A percentile compares a stretch with the other conserved stretches of the same genome.
phyloP scores from a whole-genome alignment of 2,888 invertebrate species.

The Teleogryllus oceanicus region DNA sequence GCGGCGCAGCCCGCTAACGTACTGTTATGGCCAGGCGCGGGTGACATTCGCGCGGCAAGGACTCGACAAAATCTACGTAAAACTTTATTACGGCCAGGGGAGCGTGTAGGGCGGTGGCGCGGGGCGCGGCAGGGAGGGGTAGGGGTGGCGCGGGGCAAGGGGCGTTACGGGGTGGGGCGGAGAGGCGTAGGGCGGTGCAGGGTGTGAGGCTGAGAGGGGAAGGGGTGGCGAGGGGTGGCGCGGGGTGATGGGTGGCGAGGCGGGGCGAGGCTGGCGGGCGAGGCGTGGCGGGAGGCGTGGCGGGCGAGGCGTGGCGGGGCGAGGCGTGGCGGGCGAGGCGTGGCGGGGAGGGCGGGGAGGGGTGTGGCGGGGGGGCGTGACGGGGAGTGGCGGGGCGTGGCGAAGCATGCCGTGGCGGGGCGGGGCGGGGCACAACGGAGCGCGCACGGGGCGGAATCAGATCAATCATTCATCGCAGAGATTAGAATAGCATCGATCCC shows the following conservation, averaged over 20 bases:
- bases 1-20: background rate
- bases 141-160: background rate
- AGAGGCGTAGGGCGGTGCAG: background rate
- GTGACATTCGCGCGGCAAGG: constrained; percentile 6
- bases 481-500: background rate
- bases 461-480: background rate
- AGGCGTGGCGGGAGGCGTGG: too few species aligned
- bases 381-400: background rate
- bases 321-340: background rate
- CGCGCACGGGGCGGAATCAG: background rate
- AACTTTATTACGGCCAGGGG: background rate
- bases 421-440: background rate
- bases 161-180: background rate
- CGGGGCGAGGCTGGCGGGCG: background rate
- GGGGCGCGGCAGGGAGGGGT: background rate
- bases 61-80: constrained; percentile 11
- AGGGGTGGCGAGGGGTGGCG: fast-evolving
- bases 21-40: background rate
- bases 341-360: background rate
- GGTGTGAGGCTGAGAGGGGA: background rate
- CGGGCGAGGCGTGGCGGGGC: background rate
- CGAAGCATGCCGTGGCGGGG: background rate
- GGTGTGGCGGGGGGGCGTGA: background rate
- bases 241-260: background rate
- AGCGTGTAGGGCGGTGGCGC: background rate